Conservation (phyloP, 2,113 vertebrate genomes). For the Scomber japonicus region DNA sequence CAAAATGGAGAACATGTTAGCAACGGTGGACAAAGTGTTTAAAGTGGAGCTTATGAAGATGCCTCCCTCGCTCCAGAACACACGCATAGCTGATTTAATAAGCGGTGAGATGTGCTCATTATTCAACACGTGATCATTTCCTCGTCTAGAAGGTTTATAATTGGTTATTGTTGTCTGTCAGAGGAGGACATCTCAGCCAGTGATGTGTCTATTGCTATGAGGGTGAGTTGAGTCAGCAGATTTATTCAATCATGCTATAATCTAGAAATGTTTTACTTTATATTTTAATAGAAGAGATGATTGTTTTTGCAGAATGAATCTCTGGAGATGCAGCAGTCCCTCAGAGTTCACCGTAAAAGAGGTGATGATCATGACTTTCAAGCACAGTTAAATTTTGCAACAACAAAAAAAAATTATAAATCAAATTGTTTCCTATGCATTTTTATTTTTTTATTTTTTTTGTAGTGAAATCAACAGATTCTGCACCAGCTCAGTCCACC, state of each 20-base stretch:
- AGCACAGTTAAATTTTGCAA: neutral
- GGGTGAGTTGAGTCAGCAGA: conserved; percentile 56
- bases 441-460: neutral
- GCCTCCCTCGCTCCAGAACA: conserved; percentile 74
- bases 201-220: conserved; percentile 77
- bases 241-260: neutral
- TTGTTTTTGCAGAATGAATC: conserved; percentile 65
- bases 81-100: conserved; percentile 70
- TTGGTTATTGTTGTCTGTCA: neutral
- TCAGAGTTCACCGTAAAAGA: conserved; percentile 69
- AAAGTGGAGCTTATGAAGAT: conserved; percentile 84
- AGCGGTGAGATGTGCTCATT: conserved; percentile 44
- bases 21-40: conserved; percentile 76
- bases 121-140: neutral
- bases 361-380: conserved; percentile 36
- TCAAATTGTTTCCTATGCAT: neutral
- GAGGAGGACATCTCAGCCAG: conserved; percentile 68
- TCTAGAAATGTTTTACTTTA: neutral
- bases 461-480: conserved; percentile 49
- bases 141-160: no score
- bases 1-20: conserved; percentile 72
- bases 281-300: neutral
- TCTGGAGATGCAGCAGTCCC: conserved; percentile 64
- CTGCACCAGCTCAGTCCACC: neutral
- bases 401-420: neutral